Evolutionary conservation across 2,797 vertebrate species (phyloP), one percentile per base, ranked within the genome.

Genomic region (Simalia tracyae): DNA sequence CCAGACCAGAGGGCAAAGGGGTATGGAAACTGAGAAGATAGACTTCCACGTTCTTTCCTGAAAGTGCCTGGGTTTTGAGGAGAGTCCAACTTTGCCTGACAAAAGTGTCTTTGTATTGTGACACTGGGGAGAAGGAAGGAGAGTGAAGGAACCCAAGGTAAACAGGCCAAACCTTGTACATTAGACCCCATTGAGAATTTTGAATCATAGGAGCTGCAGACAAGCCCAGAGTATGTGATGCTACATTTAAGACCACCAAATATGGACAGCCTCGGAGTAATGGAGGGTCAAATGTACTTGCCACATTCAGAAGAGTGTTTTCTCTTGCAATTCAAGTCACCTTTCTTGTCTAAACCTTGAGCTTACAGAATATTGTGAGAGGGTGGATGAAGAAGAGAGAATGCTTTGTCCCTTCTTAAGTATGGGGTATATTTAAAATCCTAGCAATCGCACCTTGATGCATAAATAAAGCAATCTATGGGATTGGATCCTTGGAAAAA

Each of bases 1-100:
- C 95, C 96, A 96, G 95, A 96, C 86, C 91, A 95, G 96, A 97
- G 96, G 97, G 96, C 95, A 97, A 95, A 96, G 95, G 96, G 95
- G 96, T 97, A 93, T 96, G 96, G 97, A 98, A 98, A 98, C 96
- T 97, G 97, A 98, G 98, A 98, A 98, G 98, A 98, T 96, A 98
- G 97, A 96, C 97, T 97, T 97, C 96, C 96, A 97, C 96, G 96
- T 95, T 96, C 96, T 97, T 98, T 97, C 97, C 97, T 97, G 97
- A 97, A 97, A 97, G 96, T 96, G 96, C 97, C 96, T 96, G 96
- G 96, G 97, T 97, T 97, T 96, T 96, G 96, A 97, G 97, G 94
- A 96, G 95, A 97, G 96, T 96, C 96, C 97, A 97, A 86, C 93
- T 95, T 93, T 4, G 93, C 91, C 95, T 97, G 97, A 98, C 97